Evolutionary conservation across 2,113 vertebrate species (phyloP).

Genomic region (Bufo bufo): DNA sequence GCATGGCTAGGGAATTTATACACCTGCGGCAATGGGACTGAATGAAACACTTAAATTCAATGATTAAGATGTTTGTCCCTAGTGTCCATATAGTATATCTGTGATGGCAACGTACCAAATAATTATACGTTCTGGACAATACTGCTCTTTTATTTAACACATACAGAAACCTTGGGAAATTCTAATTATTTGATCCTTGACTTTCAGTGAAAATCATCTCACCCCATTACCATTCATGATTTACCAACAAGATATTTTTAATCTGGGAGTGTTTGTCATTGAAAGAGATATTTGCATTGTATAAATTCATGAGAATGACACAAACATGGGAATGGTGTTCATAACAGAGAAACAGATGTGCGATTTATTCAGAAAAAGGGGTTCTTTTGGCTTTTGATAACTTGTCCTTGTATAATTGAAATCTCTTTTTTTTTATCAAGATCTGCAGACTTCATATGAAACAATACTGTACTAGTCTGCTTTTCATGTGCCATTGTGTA

Average conservation of each 20-base stretch:
- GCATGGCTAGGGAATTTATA: no score
- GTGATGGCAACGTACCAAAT: no score
- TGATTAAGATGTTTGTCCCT: no score
- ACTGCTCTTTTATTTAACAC: neutral
- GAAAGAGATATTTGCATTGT: slow-evolving; percentile 43
- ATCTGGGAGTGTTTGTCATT: slow-evolving; percentile 13
- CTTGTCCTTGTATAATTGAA: slow-evolving; percentile 49
- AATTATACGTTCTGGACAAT: no score
- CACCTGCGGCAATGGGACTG: no score
- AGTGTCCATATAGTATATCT: no score
- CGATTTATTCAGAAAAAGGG: slow-evolving; percentile 41
- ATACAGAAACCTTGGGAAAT: neutral
- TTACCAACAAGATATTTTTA: slow-evolving; percentile 20
- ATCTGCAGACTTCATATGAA: slow-evolving; percentile 29
- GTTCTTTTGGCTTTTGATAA: slow-evolving; percentile 39
- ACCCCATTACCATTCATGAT: slow-evolving; percentile 11
- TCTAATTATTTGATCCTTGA: slow-evolving; percentile 1
- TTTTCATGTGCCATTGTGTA: slow-evolving; percentile 24
- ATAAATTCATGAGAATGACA: slow-evolving; percentile 28
- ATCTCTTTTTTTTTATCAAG: slow-evolving; percentile 34
- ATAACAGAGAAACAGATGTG: slow-evolving; percentile 31
- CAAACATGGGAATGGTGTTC: slow-evolving; percentile 38
- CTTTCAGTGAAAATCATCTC: slow-evolving; percentile 17
- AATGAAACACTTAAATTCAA: no score
- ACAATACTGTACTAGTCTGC: slow-evolving; percentile 44